Evolutionary conservation across 2,888 invertebrate genomes (phyloP), one percentile per base, ranked within the genome.

Genomic region (Keiferia lycopersicella): DNA sequence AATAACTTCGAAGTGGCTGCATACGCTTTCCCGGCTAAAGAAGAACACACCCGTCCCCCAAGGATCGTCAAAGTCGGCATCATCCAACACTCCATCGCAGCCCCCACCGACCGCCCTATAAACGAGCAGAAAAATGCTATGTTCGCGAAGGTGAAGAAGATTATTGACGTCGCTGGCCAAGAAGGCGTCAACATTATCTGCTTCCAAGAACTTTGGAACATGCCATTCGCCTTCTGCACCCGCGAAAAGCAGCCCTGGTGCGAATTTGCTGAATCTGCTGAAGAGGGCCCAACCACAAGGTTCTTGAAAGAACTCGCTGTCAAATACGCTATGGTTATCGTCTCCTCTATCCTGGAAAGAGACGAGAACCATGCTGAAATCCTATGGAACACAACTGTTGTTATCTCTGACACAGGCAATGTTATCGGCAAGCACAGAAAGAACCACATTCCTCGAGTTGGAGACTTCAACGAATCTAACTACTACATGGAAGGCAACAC

Each of bases 191-290:
- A 99, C 83, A 93, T 99, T 56, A 86, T 99, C 58, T 98, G 99
- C 79, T 94, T 99, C 77, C 99, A 99, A 88, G 99, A 99, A 87
- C 95, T 98, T 11, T 99, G 99, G 99, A 96, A 96, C 64, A 99
- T 99, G 99, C 99, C 99, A 0, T 99, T 99, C 89, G 98, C 97
- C 0, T 99, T 99, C 87, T 99, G 99, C 84, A 99, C 99, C 0
- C 93, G 99, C 50, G 98, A 98, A 88, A 98, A 98, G 81, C 94
- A 95, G 68, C 99, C 99, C 0, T 99, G 99, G 99, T 97, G 97
- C 78, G 98, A 99, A 87, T 98, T 99, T 84, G 99, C 99, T 0
- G 99, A 99, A 85, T 95, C 96, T 26, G 98, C 97, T 0, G 95
- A 97, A 82, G 91, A 93, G 62, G 99, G 99, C 0, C 96, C 97